Evolutionary conservation across 2,113 vertebrate genomes (phyloP).

Genomic region (Rhizomys pruinosus): DNA sequence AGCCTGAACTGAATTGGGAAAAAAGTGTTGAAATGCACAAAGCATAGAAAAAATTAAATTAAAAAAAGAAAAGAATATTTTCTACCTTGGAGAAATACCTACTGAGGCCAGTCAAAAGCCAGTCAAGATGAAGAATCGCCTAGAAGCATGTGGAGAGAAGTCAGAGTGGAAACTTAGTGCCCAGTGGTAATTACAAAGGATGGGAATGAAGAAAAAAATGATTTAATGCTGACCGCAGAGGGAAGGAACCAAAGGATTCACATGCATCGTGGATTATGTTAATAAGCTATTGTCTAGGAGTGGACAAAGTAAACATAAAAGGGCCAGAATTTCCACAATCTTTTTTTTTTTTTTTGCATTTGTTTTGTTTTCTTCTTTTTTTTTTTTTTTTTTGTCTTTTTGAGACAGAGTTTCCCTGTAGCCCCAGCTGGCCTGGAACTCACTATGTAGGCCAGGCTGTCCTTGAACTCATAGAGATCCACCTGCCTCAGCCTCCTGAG

Average conservation of each 20-base stretch:
- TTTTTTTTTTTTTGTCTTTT: no score
- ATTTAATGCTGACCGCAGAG: background rate
- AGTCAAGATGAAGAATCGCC: background rate
- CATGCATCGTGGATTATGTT: background rate
- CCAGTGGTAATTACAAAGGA: background rate
- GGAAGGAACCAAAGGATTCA: background rate
- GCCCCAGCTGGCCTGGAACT: no score
- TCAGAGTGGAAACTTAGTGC: background rate
- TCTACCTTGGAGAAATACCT: background rate
- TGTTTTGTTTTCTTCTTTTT: no score
- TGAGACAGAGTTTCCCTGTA: no score
- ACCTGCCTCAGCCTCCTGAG: no score
- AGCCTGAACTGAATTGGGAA: no score
- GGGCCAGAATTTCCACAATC: background rate
- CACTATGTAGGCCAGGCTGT: no score
- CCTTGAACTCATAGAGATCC: no score
- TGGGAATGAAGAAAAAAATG: background rate
- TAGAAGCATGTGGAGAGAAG: background rate
- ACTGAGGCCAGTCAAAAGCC: background rate
- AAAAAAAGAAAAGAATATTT: no score
- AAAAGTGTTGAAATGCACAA: no score
- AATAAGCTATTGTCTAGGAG: background rate
- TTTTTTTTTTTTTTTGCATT: no score
- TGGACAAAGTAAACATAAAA: background rate
- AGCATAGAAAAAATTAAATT: no score